Percentiles rank a stretch among this genome's conserved stretches.
Conservation (phyloP, 2,797 vertebrate species). For the Pangasius krempfi region DNA sequence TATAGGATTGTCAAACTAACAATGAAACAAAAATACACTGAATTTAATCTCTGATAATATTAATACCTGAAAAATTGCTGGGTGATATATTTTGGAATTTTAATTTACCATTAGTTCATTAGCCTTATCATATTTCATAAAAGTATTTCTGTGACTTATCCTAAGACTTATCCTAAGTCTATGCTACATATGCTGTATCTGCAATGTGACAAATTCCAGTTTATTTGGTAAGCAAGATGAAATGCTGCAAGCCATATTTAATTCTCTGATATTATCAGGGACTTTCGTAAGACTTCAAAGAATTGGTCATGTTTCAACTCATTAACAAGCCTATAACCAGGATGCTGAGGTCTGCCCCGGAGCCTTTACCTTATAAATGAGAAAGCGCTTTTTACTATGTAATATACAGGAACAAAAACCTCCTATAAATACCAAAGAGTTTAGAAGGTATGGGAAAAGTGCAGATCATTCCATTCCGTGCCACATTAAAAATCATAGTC, state of each 20-base stretch:
- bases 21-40: not conserved
- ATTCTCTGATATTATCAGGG: conserved; percentile 11
- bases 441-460: conserved; percentile 2
- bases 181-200: not conserved
- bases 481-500: no score
- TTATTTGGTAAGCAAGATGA: not conserved
- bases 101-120: not conserved
- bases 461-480: not conserved
- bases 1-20: not conserved
- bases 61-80: not conserved
- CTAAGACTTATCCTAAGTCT: no score
- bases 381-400: conserved; percentile 7
- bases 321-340: conserved; percentile 36
- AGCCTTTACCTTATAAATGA: conserved; percentile 28
- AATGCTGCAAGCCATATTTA: conserved; percentile 7
- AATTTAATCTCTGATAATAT: not conserved
- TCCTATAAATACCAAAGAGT: conserved; percentile 11
- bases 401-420: conserved; percentile 20
- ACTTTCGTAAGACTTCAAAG: conserved; percentile 40
- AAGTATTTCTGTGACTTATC: no score
- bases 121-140: not conserved
- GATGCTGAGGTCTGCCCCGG: conserved; percentile 29
- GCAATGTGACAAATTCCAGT: not conserved
- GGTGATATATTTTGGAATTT: not conserved
- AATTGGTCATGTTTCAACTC: conserved; percentile 37